Evolutionary conservation across 2,113 vertebrate species (phyloP), one percentile per base, ranked within the genome.

Genomic region (Pachyramphus minor): DNA sequence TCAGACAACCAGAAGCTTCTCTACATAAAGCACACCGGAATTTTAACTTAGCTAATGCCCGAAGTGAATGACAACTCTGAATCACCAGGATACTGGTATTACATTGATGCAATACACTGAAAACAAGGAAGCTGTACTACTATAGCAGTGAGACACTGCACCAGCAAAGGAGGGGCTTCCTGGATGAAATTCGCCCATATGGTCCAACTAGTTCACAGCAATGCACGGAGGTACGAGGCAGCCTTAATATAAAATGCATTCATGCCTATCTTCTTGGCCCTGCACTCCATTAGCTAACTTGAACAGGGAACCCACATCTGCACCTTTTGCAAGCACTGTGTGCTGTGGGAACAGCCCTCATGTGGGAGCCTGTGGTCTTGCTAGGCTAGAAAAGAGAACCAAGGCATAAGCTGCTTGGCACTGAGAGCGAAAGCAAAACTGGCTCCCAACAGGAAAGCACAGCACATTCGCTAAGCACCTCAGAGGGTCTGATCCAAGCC

Each of bases 41-140:
- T 81, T 21, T 71, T n/a, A 90, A 87, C 56, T 58, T 50, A 37
- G 31, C 25, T 72, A 74, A 88, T 53, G 37, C 41, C 76, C 64
- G 81, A 64, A 94, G 73, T 7, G 3, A 96, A 68, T 0, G 1
- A 74, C 79, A 74, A 4, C 72, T 84, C 64, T 60, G 75, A 96
- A 60, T 90, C 72, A 90, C 31, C 28, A 17, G 3, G 14, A 63
- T 24, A 62, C 22, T 55, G 39, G 63, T 68, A 77, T 69, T 47
- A 39, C 64, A 59, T 5, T 31, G 30, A 75, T 49, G 37, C 68
- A 84, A 68, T 9, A 67, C 21, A 42, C 64, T 16, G 66, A 74
- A 78, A 87, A 88, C 58, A 86, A 88, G 92, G 92, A 92, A 95
- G 76, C 28, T 78, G 14, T 30, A n/a, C 16, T 59, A 68, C 50